Evolutionary conservation across 2,113 vertebrate species (phyloP).

Genomic region (Colius striatus): DNA sequence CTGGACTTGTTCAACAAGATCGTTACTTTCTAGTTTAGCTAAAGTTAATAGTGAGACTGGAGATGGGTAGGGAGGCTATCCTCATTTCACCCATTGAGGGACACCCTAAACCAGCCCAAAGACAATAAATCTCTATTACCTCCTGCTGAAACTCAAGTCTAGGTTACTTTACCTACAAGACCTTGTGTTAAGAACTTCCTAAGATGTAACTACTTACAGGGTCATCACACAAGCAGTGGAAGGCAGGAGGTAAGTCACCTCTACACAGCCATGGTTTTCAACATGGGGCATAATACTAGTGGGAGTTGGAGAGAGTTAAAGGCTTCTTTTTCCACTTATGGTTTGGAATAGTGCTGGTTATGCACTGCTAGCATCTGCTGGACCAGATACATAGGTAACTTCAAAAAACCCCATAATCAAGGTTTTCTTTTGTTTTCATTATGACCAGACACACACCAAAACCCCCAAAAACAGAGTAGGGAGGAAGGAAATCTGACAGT

Average conservation of each 20-base stretch:
- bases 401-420: neutral
- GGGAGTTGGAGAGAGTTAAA: neutral
- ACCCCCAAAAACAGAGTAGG: neutral
- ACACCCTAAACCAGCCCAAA: neutral
- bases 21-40: neutral
- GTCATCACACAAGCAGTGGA: neutral
- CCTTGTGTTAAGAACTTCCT: neutral
- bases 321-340: neutral
- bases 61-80: neutral
- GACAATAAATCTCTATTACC: neutral
- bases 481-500: conserved; percentile 23
- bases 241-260: neutral
- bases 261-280: neutral
- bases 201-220: neutral
- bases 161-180: neutral
- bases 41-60: neutral
- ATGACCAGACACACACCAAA: neutral
- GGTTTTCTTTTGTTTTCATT: neutral
- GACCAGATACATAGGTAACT: neutral
- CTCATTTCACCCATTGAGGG: neutral
- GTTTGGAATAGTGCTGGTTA: neutral
- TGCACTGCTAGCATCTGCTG: rapidly evolving
- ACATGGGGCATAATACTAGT: neutral
- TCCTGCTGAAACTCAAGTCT: neutral
- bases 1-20: neutral